phyloP scores from a whole-genome alignment of 2,888 invertebrate genomes.

The Caenorhabditis afra region DNA sequence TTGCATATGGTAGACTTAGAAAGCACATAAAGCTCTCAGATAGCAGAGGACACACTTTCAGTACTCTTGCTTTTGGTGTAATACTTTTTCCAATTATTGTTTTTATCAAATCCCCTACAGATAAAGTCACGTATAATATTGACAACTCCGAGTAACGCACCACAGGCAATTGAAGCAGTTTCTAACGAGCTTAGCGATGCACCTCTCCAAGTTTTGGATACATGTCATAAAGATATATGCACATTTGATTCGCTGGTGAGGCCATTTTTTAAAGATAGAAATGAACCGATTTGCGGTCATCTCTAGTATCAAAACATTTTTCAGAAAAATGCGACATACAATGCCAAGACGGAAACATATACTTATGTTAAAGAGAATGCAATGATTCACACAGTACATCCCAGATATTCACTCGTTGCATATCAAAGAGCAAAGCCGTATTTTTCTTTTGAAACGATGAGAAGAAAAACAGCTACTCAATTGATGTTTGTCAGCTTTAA shows the following conservation, averaged over 20 bases:
- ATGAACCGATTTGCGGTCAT: too few relatives aligned
- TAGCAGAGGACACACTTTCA: constrained; percentile 58
- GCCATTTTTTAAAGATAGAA: too few relatives aligned
- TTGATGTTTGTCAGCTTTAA: constrained; percentile 33
- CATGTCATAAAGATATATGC: constrained; percentile 58
- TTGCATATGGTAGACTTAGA: constrained; percentile 42
- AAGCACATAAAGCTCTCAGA: constrained; percentile 51
- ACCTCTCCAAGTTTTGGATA: constrained; percentile 56
- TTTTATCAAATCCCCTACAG: constrained; percentile 24
- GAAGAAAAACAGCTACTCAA: constrained; percentile 46
- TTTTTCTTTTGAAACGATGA: constrained; percentile 63
- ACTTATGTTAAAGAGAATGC: constrained; percentile 60
- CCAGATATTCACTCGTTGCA: constrained; percentile 55
- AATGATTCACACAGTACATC: constrained; percentile 54
- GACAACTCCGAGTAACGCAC: constrained; percentile 38
- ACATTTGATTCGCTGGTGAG: constrained; percentile 50
- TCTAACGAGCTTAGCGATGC: constrained; percentile 63
- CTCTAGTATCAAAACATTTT: too few relatives aligned
- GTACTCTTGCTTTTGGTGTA: constrained; percentile 53
- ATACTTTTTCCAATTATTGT: neutral
- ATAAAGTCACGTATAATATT: constrained; percentile 62
- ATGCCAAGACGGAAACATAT: constrained; percentile 57
- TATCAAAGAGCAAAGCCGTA: constrained; percentile 64
- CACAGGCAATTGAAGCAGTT: constrained; percentile 57
- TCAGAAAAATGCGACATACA: constrained; percentile 57